Conservation (phyloP, 1,140 invertebrate species). For the Penaeus vannamei region DNA sequence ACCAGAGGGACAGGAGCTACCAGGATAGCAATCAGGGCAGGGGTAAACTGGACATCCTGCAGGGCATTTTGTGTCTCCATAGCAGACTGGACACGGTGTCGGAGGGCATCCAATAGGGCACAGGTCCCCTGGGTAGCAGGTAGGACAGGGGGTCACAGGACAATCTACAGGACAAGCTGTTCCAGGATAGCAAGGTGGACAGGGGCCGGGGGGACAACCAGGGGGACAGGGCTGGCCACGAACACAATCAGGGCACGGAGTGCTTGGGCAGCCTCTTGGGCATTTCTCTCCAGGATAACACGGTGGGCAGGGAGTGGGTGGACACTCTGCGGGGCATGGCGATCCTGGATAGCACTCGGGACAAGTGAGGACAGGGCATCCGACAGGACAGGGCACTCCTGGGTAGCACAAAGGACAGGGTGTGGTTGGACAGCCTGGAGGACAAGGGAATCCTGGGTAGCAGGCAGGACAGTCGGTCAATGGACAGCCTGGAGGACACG, state of each 20-base stretch:
- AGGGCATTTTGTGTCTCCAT: constrained; percentile 10
- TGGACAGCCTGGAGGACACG: constrained; percentile 31
- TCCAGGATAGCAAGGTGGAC: not conserved
- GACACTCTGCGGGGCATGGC: not conserved
- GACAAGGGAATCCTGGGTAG: constrained; percentile 35
- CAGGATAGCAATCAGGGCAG: constrained; percentile 39
- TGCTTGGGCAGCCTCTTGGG: not conserved
- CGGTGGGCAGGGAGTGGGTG: not conserved
- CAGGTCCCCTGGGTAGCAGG: constrained; percentile 2
- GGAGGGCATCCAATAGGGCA: constrained; percentile 31
- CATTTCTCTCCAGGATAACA: too few relatives aligned
- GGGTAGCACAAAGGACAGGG: constrained; percentile 30
- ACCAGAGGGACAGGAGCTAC: not conserved
- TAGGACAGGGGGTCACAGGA: constrained; percentile 34
- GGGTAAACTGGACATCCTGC: constrained; percentile 12
- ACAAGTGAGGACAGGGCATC: not conserved
- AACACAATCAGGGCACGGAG: constrained; percentile 17
- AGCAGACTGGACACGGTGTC: constrained; percentile 24
- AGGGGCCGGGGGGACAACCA: not conserved
- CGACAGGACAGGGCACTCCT: constrained; percentile 1
- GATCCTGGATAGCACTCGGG: constrained; percentile 31
- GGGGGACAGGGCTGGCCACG: constrained; percentile 17
- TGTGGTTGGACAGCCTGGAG: constrained; percentile 12
- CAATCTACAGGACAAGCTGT: constrained; percentile 8
- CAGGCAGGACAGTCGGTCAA: constrained; percentile 1